These are phyloP conservation scores for Armadillidium nasatum DNA, from an alignment of 1,140 invertebrate species.

Conservation along the genomic window DNA sequence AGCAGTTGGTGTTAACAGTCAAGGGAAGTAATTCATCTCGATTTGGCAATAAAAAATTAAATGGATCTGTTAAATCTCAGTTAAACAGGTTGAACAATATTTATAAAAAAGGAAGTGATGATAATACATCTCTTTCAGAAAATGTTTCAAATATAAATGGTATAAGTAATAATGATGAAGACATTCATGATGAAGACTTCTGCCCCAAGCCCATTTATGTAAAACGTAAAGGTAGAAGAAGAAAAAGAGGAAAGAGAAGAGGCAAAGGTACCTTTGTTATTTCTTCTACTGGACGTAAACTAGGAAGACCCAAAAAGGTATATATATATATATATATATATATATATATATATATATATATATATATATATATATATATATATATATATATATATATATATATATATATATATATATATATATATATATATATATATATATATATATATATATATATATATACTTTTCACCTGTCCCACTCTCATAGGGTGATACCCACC, in stretches of 20 bases:
- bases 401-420: slow-evolving; percentile 6
- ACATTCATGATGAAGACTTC: slow-evolving; percentile 19
- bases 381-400: neutral
- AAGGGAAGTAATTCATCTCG: neutral
- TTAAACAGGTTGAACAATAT: slow-evolving; percentile 31
- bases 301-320: no score
- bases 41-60: slow-evolving; percentile 24
- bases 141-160: slow-evolving; percentile 33
- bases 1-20: slow-evolving; percentile 29
- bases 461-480: neutral
- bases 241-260: slow-evolving; percentile 34
- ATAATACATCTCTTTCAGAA: slow-evolving; percentile 36
- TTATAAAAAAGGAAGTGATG: slow-evolving; percentile 28
- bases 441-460: neutral
- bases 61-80: slow-evolving; percentile 9
- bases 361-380: neutral
- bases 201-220: neutral
- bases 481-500: no score
- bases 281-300: slow-evolving; percentile 35
- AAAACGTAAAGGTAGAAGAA: slow-evolving; percentile 32
- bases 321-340: slow-evolving; percentile 33
- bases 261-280: slow-evolving; percentile 37
- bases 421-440: slow-evolving; percentile 6
- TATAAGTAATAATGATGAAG: slow-evolving; percentile 29
- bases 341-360: neutral